These are phyloP conservation scores for Stenodera caucasica DNA, from an alignment of 2,888 invertebrate species.

Conservation along the genomic window DNA sequence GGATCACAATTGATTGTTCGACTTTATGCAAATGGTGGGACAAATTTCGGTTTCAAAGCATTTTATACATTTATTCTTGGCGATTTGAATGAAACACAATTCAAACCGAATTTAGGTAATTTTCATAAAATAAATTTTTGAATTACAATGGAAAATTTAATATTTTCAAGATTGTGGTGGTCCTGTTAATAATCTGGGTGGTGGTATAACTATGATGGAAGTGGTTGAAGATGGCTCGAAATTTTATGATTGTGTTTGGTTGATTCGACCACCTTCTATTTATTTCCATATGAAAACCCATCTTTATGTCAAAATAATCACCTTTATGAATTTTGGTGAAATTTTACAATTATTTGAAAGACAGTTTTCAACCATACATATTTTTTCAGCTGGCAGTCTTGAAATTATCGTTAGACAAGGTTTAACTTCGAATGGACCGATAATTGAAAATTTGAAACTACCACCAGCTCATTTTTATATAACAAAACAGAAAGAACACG, in stretches of 20 bases:
- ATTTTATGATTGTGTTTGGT: conserved; percentile 72
- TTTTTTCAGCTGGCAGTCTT: conserved; percentile 59
- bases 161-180: conserved; percentile 66
- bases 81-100: conserved; percentile 31
- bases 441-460: conserved; percentile 62
- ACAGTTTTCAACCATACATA: not conserved
- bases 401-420: conserved; percentile 69
- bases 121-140: no score
- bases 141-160: not conserved
- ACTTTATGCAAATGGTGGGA: conserved; percentile 72
- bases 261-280: conserved; percentile 67
- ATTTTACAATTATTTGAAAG: not conserved
- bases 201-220: conserved; percentile 75
- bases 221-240: conserved; percentile 64
- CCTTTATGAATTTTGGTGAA: conserved; percentile 48
- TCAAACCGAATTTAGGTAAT: conserved; percentile 39
- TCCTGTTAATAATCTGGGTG: conserved; percentile 69
- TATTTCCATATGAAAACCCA: conserved; percentile 69
- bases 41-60: conserved; percentile 68
- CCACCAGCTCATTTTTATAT: conserved; percentile 50
- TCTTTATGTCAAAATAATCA: conserved; percentile 61
- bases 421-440: conserved; percentile 64
- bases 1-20: conserved; percentile 66
- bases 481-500: conserved; percentile 59
- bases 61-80: conserved; percentile 53